These are phyloP conservation scores for Heterotilapia buettikoferi DNA, from an alignment of 2,113 vertebrate genomes.

Conservation along the genomic window DNA sequence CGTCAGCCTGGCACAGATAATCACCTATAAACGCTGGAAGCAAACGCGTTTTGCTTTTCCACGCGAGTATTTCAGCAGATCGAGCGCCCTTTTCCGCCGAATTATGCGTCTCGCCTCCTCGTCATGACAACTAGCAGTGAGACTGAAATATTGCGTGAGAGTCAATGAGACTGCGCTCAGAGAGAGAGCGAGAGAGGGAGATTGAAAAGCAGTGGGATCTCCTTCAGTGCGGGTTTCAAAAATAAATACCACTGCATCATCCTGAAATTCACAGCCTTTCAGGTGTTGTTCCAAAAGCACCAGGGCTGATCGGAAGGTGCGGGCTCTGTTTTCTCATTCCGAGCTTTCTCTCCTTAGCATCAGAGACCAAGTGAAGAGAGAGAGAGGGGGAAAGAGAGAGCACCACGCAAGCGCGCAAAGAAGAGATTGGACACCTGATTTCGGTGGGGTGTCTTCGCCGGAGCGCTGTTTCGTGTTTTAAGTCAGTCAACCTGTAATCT, in stretches of 20 bases:
- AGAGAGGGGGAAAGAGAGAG: slow-evolving; percentile 3
- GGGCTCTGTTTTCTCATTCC: not conserved
- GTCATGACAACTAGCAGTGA: slow-evolving; percentile 52
- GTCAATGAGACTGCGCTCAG: slow-evolving; percentile 34
- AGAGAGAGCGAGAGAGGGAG: slow-evolving; percentile 16
- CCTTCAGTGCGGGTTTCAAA: slow-evolving; percentile 20
- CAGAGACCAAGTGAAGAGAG: slow-evolving; percentile 17
- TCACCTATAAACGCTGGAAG: slow-evolving; percentile 17
- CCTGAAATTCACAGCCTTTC: not conserved
- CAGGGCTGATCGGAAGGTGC: slow-evolving; percentile 17
- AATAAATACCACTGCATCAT: slow-evolving; percentile 7
- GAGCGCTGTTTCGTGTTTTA: slow-evolving; percentile 23
- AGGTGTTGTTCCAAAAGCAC: not conserved
- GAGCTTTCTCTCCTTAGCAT: slow-evolving; percentile 10
- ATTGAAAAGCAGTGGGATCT: slow-evolving; percentile 3
- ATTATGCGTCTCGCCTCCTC: slow-evolving; percentile 39
- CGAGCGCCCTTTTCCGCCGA: not conserved
- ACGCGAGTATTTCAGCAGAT: not conserved
- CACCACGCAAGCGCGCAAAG: slow-evolving; percentile 50
- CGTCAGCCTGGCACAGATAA: slow-evolving; percentile 47
- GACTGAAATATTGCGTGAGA: slow-evolving; percentile 42
- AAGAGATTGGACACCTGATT: slow-evolving; percentile 51
- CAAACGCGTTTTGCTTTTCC: not conserved
- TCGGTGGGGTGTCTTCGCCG: slow-evolving; percentile 27
- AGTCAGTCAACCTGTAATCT: not conserved